Evolutionary conservation across 1,140 invertebrate species (phyloP), one percentile per base, ranked within the genome.

Genomic region (Tyrophagus putrescentiae): DNA sequence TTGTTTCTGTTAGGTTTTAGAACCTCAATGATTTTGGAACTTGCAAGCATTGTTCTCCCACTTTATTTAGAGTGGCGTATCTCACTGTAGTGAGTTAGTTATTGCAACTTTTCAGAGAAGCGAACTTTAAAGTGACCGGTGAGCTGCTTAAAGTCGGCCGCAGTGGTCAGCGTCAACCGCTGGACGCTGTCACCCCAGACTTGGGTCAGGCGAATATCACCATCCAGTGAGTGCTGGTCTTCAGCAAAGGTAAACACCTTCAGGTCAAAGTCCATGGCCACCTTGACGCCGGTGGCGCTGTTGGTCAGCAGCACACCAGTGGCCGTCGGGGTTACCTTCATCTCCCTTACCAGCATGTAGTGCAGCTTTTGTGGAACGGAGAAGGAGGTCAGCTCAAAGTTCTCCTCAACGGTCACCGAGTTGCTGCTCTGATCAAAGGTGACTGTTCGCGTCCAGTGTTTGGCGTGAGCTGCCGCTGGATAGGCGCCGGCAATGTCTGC

Each of bases 401-500:
- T 23, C n/a, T 54, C 52, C 5, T 54, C 23, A 5, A 54, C 6
- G 5, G 6, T 23, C 7, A 54, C 29, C 6, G 52, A 21, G 28
- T 54, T 54, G 29, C 28, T 7, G 7, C 6, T 54, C 36, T 33
- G 18, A 18, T 27, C 18, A 54, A 54, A 54, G 7, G 9, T 31
- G 6, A 54, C 16, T 18, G 18, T 27, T 42, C 52, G 6, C 18
- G 36, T 27, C 52, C 52, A 54, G 28, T 27, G 18, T 31, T 31
- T 54, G 52, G 36, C 52, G 23, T 54, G 6, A n/a, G 52, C 52
- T 23, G 7, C 29, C 7, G 5, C 36, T 21, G 52, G 52, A 54
- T 54, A 54, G 23, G 52, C 52, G 28, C 52, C 52, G 6, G 52
- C 52, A 42, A 54, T 54, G 27, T 54, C 52, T 41, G 52, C 18